Percentiles rank a stretch among this genome's conserved stretches.
Conservation (phyloP, 2,888 invertebrate genomes). For the Pedicia rivosa region DNA sequence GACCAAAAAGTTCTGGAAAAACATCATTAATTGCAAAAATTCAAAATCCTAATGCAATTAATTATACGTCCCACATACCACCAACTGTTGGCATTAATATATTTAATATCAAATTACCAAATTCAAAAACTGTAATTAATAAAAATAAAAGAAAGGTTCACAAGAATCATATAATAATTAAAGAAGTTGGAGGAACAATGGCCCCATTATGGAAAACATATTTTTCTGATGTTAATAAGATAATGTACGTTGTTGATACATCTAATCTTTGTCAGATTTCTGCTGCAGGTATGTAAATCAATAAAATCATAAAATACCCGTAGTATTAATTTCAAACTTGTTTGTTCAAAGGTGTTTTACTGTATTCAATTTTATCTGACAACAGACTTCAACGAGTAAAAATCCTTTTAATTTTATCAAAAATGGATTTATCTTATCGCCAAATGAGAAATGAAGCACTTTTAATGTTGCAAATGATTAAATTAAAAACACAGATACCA, state of each 20-base stretch:
- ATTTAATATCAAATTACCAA: conserved; percentile 42
- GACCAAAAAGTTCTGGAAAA: conserved; percentile 68
- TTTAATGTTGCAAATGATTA: conserved; percentile 60
- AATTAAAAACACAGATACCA: conserved; percentile 48
- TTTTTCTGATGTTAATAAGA: conserved; percentile 44
- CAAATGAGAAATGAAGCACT: conserved; percentile 78
- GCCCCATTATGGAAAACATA: conserved; percentile 69
- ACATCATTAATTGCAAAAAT: conserved; percentile 59
- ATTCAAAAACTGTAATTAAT: conserved; percentile 21
- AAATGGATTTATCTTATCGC: conserved; percentile 74
- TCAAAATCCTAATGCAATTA: conserved; percentile 50
- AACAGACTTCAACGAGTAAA: conserved; percentile 48
- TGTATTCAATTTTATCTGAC: conserved; percentile 61
- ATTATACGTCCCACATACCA: conserved; percentile 61
- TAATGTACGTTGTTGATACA: conserved; percentile 69
- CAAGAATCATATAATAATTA: conserved; percentile 38
- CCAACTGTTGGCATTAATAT: conserved; percentile 69
- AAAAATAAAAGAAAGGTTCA: conserved; percentile 15
- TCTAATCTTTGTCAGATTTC: conserved; percentile 77
- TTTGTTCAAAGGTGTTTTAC: conserved; percentile 56
- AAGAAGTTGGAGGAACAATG: conserved; percentile 71
- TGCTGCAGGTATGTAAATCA: conserved; percentile 41
- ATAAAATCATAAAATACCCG: no score
- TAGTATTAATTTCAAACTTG: background rate
- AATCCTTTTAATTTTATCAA: conserved; percentile 57